These are phyloP conservation scores for Penaeus vannamei DNA, from an alignment of 1,140 invertebrate species.

Conservation along the genomic window DNA sequence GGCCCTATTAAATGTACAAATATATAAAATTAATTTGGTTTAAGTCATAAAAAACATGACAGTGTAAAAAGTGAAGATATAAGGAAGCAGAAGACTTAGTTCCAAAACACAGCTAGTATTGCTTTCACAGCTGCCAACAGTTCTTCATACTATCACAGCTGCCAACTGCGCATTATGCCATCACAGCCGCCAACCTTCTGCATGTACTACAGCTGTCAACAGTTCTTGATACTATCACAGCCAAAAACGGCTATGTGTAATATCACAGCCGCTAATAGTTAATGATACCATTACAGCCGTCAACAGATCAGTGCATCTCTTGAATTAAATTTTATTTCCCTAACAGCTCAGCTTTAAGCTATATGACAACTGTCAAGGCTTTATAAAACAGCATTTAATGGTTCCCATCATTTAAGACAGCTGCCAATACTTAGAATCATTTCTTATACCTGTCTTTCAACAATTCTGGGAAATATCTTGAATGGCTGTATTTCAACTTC, in stretches of 20 bases:
- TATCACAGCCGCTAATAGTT: no score
- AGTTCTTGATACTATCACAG: no score
- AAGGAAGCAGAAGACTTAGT: slow-evolving; percentile 46
- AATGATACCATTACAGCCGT: no score
- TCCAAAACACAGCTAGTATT: slow-evolving; percentile 52
- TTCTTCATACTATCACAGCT: slow-evolving; percentile 47
- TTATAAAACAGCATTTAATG: no score
- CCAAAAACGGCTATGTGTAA: no score
- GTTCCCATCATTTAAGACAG: no score
- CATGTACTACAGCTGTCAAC: no score
- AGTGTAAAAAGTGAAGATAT: slow-evolving; percentile 42
- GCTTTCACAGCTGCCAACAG: slow-evolving; percentile 54
- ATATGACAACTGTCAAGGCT: no score
- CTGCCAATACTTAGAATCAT: no score
- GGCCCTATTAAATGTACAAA: slow-evolving; percentile 64
- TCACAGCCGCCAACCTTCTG: not conserved
- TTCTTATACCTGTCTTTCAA: slow-evolving; percentile 19
- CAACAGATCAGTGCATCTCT: no score
- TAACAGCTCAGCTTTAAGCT: no score
- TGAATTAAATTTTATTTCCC: no score
- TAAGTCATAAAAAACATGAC: slow-evolving; percentile 53
- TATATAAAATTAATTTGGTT: slow-evolving; percentile 65
- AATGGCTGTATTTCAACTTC: slow-evolving; percentile 43
- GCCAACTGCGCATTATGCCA: slow-evolving; percentile 42
- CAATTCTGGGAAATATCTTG: slow-evolving; percentile 51